phyloP scores from a whole-genome alignment of 1,140 invertebrate genomes.

The Cylas formicarius region DNA sequence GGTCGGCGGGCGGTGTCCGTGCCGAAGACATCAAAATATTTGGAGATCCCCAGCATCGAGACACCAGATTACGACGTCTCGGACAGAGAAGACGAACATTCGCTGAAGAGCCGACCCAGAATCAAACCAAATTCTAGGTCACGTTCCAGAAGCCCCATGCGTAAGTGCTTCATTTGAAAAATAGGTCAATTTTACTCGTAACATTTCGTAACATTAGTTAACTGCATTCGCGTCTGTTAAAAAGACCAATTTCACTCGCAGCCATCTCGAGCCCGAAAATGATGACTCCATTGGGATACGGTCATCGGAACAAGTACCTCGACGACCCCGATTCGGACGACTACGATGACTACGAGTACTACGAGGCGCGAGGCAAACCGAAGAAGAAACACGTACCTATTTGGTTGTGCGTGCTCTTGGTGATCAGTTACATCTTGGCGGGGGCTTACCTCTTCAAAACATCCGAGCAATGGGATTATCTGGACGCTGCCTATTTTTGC shows the following conservation, averaged over 20 bases:
- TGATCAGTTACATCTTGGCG: conserved; percentile 77
- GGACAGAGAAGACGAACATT: conserved; percentile 14
- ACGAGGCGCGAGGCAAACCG: conserved; percentile 32
- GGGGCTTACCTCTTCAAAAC: conserved; percentile 78
- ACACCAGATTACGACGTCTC: conserved; percentile 12
- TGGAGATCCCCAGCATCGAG: conserved; percentile 29
- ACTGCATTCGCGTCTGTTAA: conserved; percentile 31
- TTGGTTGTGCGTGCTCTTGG: conserved; percentile 82
- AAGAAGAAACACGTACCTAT: conserved; percentile 75
- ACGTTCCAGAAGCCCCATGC: conserved; percentile 19
- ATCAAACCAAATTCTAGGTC: conserved; percentile 10
- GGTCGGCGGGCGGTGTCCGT: conserved; percentile 27
- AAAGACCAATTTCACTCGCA: conserved; percentile 22
- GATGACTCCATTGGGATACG: conserved; percentile 62
- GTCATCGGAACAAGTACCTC: conserved; percentile 49
- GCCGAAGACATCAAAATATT: conserved; percentile 27
- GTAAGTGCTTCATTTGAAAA: conserved; percentile 8
- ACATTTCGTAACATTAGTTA: background rate
- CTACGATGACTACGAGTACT: conserved; percentile 40
- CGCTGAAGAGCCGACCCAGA: conserved; percentile 9
- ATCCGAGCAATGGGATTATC: conserved; percentile 83
- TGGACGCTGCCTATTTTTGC: conserved; percentile 92
- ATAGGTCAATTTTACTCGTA: background rate
- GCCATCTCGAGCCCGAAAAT: conserved; percentile 50
- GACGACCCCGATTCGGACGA: conserved; percentile 47